Percentiles rank a stretch among this genome's conserved stretches.
Evolutionary conservation across 2,888 invertebrate species (phyloP).

Genomic region (Villa cingulata): DNA sequence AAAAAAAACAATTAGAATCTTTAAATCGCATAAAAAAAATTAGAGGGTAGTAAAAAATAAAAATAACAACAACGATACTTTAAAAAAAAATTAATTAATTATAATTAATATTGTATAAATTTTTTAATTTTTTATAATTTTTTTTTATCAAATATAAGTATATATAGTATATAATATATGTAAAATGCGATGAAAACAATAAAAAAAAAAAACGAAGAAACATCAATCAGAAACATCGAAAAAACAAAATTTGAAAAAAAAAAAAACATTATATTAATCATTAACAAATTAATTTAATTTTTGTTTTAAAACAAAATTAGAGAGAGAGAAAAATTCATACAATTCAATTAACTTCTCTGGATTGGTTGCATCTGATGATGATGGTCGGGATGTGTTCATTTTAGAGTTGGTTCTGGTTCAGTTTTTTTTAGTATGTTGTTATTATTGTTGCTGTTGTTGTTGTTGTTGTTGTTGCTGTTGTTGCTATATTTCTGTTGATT

Average conservation of each 20-base stretch:
- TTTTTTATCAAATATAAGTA: too few species aligned
- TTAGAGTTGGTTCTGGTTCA: too few species aligned
- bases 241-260: slow-evolving; percentile 9
- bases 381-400: background rate
- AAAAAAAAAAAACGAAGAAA: slow-evolving; percentile 8
- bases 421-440: too few species aligned
- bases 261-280: too few species aligned
- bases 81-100: too few species aligned
- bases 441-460: background rate
- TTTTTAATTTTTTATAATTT: too few species aligned
- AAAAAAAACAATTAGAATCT: too few species aligned
- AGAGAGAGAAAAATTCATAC: slow-evolving; percentile 4
- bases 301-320: slow-evolving; percentile 11
- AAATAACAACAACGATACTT: background rate
- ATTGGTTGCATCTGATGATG: background rate
- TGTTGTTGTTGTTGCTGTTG: background rate
- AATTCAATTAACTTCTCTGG: background rate
- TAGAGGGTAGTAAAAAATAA: too few species aligned
- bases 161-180: too few species aligned
- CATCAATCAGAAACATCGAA: slow-evolving; percentile 12
- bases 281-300: slow-evolving; percentile 9
- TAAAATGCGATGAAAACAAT: background rate
- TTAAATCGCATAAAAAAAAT: too few species aligned
- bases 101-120: too few species aligned
- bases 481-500: too few species aligned